Conservation (phyloP, 2,888 invertebrate genomes). For the Clunio marinus region DNA sequence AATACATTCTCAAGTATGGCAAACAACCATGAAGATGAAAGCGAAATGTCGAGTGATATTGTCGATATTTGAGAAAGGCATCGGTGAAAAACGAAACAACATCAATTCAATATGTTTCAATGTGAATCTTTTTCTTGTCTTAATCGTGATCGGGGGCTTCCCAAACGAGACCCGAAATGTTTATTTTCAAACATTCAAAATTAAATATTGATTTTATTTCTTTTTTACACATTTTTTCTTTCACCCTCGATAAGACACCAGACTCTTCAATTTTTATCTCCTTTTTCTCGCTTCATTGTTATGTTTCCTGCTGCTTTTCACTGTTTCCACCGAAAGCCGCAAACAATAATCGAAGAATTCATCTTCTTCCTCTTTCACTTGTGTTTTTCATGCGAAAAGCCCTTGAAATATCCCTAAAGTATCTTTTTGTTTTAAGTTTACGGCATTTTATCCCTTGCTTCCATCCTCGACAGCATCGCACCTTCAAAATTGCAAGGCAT, state of each 20-base stretch:
- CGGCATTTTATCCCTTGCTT: no score
- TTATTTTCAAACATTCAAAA: slow-evolving; percentile 25
- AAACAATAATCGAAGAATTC: no score
- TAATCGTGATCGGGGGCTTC: no score
- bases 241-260: background rate
- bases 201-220: slow-evolving; percentile 23
- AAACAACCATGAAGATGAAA: background rate
- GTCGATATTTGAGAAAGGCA: background rate
- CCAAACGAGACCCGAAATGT: slow-evolving; percentile 2
- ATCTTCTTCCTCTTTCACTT: background rate
- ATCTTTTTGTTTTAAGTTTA: background rate
- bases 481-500: background rate
- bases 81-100: background rate
- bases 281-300: background rate
- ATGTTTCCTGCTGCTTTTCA: no score
- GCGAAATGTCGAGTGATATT: background rate
- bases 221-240: background rate
- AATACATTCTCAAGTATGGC: background rate
- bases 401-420: background rate
- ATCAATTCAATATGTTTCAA: slow-evolving; percentile 23
- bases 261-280: slow-evolving; percentile 14
- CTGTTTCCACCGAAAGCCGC: no score
- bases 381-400: background rate
- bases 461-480: no score
- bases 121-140: background rate